Conservation (phyloP, 2,888 invertebrate genomes). For the Tillus elongatus region DNA sequence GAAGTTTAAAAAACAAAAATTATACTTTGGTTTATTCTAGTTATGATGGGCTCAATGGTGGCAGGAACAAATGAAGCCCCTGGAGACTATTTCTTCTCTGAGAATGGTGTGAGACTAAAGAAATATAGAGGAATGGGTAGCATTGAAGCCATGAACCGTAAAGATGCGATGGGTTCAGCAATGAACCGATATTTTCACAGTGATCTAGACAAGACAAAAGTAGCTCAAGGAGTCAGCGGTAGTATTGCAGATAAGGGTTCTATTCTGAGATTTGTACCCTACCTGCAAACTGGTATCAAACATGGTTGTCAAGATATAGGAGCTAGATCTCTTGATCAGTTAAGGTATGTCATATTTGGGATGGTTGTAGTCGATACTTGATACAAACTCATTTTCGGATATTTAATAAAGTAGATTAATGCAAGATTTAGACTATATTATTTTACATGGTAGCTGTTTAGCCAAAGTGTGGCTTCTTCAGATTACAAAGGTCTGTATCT, state of each 20-base stretch:
- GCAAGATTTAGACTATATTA: too few relatives aligned
- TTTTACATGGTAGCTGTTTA: too few relatives aligned
- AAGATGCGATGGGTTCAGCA: constrained; percentile 74
- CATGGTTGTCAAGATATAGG: constrained; percentile 98
- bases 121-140: constrained; percentile 99
- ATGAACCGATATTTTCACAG: constrained; percentile 70
- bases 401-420: too few relatives aligned
- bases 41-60: constrained; percentile 98
- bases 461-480: too few relatives aligned
- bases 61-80: constrained; percentile 98
- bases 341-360: constrained; percentile 52
- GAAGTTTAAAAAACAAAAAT: too few relatives aligned
- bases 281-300: constrained; percentile 88
- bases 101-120: constrained; percentile 94
- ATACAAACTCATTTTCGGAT: too few relatives aligned
- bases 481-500: too few relatives aligned
- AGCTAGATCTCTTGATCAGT: constrained; percentile 55
- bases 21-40: too few relatives aligned
- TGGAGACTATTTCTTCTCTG: constrained; percentile 97
- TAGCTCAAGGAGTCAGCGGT: constrained; percentile 98
- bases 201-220: constrained; percentile 90
- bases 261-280: constrained; percentile 89
- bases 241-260: constrained; percentile 98
- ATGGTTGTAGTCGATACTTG: too few relatives aligned
- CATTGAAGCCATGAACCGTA: constrained; percentile 94